Evolutionary conservation across 2,888 invertebrate species (phyloP).

Genomic region (Anticlea derivata): DNA sequence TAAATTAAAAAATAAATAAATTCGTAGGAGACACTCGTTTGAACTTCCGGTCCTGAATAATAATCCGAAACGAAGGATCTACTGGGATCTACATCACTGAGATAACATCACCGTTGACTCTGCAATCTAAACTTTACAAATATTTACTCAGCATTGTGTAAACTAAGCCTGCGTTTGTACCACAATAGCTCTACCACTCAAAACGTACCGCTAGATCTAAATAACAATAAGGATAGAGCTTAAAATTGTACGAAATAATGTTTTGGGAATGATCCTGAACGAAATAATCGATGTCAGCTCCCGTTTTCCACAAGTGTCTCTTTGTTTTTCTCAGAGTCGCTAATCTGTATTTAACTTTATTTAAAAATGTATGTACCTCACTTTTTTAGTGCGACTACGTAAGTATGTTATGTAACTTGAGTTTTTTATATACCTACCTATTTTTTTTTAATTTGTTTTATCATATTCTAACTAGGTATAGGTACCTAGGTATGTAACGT

Average conservation of each 20-base stretch:
- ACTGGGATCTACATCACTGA: conserved; percentile 51
- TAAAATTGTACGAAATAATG: conserved; percentile 19
- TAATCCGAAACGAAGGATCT: too few relatives aligned
- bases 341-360: conserved; percentile 56
- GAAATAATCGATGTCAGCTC: conserved; percentile 55
- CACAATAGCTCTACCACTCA: conserved; percentile 39
- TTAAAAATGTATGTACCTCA: conserved; percentile 18
- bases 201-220: conserved; percentile 20
- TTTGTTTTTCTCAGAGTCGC: conserved; percentile 65
- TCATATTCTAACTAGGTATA: too few relatives aligned
- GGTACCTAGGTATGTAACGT: too few relatives aligned
- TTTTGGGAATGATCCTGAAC: conserved; percentile 15
- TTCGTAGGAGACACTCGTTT: too few relatives aligned
- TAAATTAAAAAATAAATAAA: too few relatives aligned
- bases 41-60: conserved; percentile 56
- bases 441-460: too few relatives aligned
- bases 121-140: conserved; percentile 51
- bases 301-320: conserved; percentile 59
- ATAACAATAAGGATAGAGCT: conserved; percentile 24
- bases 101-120: conserved; percentile 62
- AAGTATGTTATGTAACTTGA: too few relatives aligned
- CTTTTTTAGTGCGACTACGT: too few relatives aligned
- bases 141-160: conserved; percentile 67
- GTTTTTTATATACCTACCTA: too few relatives aligned
- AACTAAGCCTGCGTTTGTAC: conserved; percentile 53